These are phyloP conservation scores for Propithecus perrieri DNA, from an alignment of 2,797 vertebrate genomes.

Conservation along the genomic window DNA sequence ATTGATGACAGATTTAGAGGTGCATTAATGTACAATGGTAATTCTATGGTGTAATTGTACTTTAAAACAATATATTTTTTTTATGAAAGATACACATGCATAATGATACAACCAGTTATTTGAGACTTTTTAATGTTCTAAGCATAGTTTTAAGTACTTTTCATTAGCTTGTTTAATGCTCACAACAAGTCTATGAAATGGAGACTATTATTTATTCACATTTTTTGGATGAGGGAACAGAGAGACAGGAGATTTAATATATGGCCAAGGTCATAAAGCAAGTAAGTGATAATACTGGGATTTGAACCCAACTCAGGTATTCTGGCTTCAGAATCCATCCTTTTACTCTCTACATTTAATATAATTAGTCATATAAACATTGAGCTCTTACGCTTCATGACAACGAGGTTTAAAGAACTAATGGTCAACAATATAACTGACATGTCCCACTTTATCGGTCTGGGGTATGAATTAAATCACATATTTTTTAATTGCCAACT, in stretches of 20 bases:
- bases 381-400: background rate
- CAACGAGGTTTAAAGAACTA: background rate
- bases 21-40: background rate
- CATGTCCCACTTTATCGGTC: background rate
- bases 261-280: background rate
- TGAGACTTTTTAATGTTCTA: background rate
- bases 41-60: background rate
- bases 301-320: background rate
- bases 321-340: background rate
- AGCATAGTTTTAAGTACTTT: background rate
- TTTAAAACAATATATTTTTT: slow-evolving; percentile 49
- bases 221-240: background rate
- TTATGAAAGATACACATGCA: background rate
- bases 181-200: background rate
- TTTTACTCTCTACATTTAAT: slow-evolving; percentile 1
- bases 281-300: background rate
- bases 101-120: background rate
- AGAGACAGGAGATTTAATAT: background rate
- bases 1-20: slow-evolving; percentile 42
- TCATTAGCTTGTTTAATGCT: background rate
- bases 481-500: background rate
- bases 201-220: background rate
- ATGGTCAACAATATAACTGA: background rate
- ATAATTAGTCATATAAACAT: background rate
- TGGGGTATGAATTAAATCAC: slow-evolving; percentile 10